Evolutionary conservation across 2,888 invertebrate species (phyloP).

Genomic region (Aleiodes testaceus): DNA sequence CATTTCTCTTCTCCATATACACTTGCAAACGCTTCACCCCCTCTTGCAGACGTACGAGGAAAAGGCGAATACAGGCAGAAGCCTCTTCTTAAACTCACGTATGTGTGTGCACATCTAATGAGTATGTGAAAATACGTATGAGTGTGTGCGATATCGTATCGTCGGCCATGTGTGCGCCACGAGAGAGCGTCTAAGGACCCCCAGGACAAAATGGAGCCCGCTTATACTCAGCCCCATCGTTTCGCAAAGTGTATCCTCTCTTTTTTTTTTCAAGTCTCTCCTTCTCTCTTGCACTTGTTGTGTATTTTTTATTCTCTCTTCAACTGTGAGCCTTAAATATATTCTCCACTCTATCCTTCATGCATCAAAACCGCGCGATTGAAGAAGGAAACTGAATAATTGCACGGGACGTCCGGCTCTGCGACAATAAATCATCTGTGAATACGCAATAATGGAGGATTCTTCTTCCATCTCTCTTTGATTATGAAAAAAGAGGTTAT

Average conservation of each 20-base stretch:
- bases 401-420: conserved; percentile 14
- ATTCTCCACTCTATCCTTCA: conserved; percentile 24
- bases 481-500: neutral
- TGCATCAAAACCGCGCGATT: conserved; percentile 18
- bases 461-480: conserved; percentile 7
- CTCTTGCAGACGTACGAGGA: conserved; percentile 11
- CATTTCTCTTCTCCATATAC: conserved; percentile 42
- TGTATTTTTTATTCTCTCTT: conserved; percentile 15
- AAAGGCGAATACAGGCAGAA: conserved; percentile 19
- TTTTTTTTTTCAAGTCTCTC: conserved; percentile 32
- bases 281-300: neutral
- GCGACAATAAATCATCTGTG: conserved; percentile 20
- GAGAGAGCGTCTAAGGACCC: conserved; percentile 64
- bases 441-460: neutral
- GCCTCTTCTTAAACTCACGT: conserved; percentile 24
- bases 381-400: conserved; percentile 20
- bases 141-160: conserved; percentile 44
- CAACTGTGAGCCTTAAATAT: conserved; percentile 11
- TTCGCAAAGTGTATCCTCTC: conserved; percentile 67
- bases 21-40: conserved; percentile 32
- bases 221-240: conserved; percentile 63
- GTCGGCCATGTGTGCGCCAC: conserved; percentile 40
- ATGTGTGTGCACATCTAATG: conserved; percentile 54
- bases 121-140: conserved; percentile 49
- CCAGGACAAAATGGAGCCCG: conserved; percentile 71